Percentiles rank a stretch among this genome's conserved stretches.
Evolutionary conservation across 2,797 vertebrate species (phyloP).

Genomic region (Huso huso): DNA sequence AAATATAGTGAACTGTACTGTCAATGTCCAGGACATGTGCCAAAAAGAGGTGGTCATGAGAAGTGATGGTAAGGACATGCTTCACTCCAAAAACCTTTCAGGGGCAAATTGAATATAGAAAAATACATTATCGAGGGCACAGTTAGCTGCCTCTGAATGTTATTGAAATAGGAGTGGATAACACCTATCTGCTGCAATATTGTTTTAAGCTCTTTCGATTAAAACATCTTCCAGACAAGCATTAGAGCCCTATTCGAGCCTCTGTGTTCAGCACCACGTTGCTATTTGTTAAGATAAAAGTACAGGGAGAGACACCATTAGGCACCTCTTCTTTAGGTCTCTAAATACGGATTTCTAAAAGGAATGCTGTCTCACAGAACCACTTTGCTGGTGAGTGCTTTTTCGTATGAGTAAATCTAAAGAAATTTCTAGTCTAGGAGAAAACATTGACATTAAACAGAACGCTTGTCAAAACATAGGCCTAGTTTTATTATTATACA

Average conservation of each 20-base stretch:
- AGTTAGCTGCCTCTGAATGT: slow-evolving; percentile 9
- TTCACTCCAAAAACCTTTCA: background rate
- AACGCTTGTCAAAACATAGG: too few relatives aligned
- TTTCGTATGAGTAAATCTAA: too few relatives aligned
- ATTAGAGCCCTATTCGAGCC: background rate
- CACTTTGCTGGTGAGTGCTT: too few relatives aligned
- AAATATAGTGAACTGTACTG: slow-evolving; percentile 92
- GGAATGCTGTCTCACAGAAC: too few relatives aligned
- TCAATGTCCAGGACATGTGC: slow-evolving; percentile 96
- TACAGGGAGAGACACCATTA: too few relatives aligned
- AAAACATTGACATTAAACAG: too few relatives aligned
- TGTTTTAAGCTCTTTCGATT: background rate
- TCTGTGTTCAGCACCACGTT: background rate
- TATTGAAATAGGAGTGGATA: slow-evolving; percentile 6
- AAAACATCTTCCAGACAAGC: background rate
- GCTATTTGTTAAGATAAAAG: too few relatives aligned
- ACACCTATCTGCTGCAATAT: background rate
- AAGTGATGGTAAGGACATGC: slow-evolving; percentile 71
- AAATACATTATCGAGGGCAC: background rate
- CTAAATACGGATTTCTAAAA: too few relatives aligned
- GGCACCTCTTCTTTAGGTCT: too few relatives aligned
- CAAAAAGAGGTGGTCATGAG: slow-evolving; percentile 95
- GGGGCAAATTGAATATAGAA: too few relatives aligned
- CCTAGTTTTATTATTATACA: too few relatives aligned
- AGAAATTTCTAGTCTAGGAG: too few relatives aligned